Evolutionary conservation across 2,888 invertebrate species (phyloP).

Genomic region (Galerucella pusilla): DNA sequence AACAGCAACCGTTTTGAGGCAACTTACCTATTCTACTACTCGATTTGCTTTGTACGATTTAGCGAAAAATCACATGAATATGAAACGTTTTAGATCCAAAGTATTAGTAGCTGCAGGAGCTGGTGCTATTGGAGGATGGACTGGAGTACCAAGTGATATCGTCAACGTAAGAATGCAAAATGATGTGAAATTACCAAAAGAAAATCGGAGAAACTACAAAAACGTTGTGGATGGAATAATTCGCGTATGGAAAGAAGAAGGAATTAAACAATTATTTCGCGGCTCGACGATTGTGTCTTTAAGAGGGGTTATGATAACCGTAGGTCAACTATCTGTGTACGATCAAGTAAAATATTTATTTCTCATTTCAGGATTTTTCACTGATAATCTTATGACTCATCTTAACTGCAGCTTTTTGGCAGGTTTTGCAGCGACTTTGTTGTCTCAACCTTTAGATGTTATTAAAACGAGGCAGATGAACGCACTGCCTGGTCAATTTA

Average conservation of each 20-base stretch:
- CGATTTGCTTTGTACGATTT: slow-evolving; percentile 78
- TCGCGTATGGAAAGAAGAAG: slow-evolving; percentile 84
- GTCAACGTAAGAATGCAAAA: slow-evolving; percentile 99
- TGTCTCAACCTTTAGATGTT: slow-evolving; percentile 97
- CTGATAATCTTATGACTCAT: slow-evolving; percentile 72
- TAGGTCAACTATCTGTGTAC: slow-evolving; percentile 86
- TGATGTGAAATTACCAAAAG: slow-evolving; percentile 89
- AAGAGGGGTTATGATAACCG: slow-evolving; percentile 93
- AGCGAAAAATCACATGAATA: slow-evolving; percentile 74
- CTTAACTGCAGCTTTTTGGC: slow-evolving; percentile 87
- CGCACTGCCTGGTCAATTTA: slow-evolving; percentile 90
- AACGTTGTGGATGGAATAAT: slow-evolving; percentile 93
- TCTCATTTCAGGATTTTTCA: slow-evolving; percentile 21
- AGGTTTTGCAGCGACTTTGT: slow-evolving; percentile 86
- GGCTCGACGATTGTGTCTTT: slow-evolving; percentile 91
- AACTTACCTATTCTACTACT: slow-evolving; percentile 94
- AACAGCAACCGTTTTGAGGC: slow-evolving; percentile 91
- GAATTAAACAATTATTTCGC: slow-evolving; percentile 81
- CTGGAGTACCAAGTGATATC: slow-evolving; percentile 96
- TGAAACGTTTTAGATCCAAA: slow-evolving; percentile 68
- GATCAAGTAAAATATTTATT: slow-evolving; percentile 83
- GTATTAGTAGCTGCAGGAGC: slow-evolving; percentile 83
- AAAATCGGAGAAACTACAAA: slow-evolving; percentile 92
- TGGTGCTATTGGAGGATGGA: slow-evolving; percentile 88
- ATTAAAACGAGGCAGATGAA: slow-evolving; percentile 98